Percentiles rank a stretch among this genome's conserved stretches.
Conservation (phyloP, 2,888 invertebrate genomes). For the Limnephilus marmoratus region DNA sequence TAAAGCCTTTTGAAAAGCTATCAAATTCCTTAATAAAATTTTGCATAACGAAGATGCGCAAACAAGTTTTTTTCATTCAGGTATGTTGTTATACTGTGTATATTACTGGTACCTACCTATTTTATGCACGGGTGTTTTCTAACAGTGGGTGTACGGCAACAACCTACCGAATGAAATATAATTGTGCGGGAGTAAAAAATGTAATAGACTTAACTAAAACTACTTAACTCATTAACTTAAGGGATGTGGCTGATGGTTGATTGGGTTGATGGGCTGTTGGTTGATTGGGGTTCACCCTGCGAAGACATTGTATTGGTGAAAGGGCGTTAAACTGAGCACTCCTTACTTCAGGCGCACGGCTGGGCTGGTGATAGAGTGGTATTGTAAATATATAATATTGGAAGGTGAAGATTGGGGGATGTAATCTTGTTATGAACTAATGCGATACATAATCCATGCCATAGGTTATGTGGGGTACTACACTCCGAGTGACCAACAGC, state of each 20-base stretch:
- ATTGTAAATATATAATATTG: background rate
- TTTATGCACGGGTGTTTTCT: background rate
- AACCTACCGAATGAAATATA: background rate
- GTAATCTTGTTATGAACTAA: conserved; percentile 27
- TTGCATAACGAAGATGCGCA: background rate
- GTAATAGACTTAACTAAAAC: background rate
- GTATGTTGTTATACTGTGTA: background rate
- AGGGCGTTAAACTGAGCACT: background rate
- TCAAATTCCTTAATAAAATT: background rate
- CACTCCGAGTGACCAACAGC: conserved; percentile 63
- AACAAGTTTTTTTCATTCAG: background rate
- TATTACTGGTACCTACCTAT: background rate
- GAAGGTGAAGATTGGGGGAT: background rate
- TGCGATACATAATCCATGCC: conserved; percentile 56
- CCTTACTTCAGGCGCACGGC: background rate
- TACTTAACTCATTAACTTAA: background rate
- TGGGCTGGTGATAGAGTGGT: background rate
- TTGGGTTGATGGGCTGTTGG: background rate
- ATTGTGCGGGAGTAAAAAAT: background rate
- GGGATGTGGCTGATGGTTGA: background rate
- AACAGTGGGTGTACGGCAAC: background rate
- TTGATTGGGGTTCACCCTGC: background rate
- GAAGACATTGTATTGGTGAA: background rate
- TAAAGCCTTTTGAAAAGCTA: background rate
- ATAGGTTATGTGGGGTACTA: conserved; percentile 65